Evolutionary conservation across 2,113 vertebrate species (phyloP).

Genomic region (Stomatorhinus ivindoensis): DNA sequence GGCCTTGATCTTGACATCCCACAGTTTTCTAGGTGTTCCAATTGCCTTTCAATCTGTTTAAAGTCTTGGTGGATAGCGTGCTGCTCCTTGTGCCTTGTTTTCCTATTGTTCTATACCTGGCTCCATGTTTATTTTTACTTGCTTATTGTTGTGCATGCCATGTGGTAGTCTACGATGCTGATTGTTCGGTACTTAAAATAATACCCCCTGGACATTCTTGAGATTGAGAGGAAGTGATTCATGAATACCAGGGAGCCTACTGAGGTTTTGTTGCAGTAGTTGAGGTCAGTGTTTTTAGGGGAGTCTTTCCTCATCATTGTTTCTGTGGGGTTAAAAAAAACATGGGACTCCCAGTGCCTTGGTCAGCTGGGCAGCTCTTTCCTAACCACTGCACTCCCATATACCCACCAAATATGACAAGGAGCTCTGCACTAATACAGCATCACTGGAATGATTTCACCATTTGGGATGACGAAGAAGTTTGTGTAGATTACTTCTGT

Average conservation of each 20-base stretch:
- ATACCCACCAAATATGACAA: neutral
- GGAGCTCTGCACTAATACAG: neutral
- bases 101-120: slow-evolving; percentile 40
- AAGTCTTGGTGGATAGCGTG: neutral
- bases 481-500: neutral
- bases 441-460: neutral
- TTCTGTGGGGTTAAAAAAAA: slow-evolving; percentile 8
- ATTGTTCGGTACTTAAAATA: slow-evolving; percentile 35
- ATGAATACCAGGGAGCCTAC: slow-evolving; percentile 39
- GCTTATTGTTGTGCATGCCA: slow-evolving; percentile 44
- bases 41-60: neutral
- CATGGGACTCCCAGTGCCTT: neutral
- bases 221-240: slow-evolving; percentile 33
- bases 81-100: slow-evolving; percentile 17
- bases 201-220: slow-evolving; percentile 33
- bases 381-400: neutral
- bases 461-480: neutral
- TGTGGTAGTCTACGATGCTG: slow-evolving; percentile 40
- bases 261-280: slow-evolving; percentile 28
- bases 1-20: neutral
- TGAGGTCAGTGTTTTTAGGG: slow-evolving; percentile 13
- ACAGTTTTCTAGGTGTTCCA: neutral
- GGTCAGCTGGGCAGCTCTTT: neutral
- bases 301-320: slow-evolving; percentile 13
- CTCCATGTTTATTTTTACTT: slow-evolving; percentile 40